Percentiles rank a stretch among this genome's conserved stretches.
These are phyloP conservation scores for Uloborus diversus DNA, from an alignment of 1,140 invertebrate species.

Conservation along the genomic window DNA sequence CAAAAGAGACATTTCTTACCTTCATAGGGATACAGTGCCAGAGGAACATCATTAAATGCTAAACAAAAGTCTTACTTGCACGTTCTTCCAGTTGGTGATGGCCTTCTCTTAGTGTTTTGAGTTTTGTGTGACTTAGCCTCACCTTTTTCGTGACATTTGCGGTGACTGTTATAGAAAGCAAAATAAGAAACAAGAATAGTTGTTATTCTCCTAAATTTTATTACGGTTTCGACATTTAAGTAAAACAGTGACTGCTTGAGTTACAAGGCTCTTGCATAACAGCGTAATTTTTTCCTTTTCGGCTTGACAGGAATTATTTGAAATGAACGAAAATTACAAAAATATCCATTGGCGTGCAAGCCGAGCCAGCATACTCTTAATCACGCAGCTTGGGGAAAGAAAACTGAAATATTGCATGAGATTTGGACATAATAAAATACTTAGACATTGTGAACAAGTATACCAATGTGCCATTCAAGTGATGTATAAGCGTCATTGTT, in stretches of 20 bases:
- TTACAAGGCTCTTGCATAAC: conserved; percentile 56
- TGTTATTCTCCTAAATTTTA: conserved; percentile 56
- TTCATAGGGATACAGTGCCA: too few species aligned
- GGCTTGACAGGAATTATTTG: conserved; percentile 49
- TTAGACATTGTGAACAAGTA: conserved; percentile 48
- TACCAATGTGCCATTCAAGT: conserved; percentile 52
- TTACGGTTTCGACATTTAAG: conserved; percentile 55
- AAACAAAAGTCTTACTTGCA: too few species aligned
- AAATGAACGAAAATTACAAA: conserved; percentile 54
- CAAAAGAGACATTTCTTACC: too few species aligned
- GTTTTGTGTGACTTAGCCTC: too few species aligned
- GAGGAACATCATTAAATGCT: too few species aligned
- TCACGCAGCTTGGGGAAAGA: conserved; percentile 41
- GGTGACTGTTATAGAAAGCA: not conserved
- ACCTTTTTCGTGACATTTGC: too few species aligned
- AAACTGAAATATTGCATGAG: conserved; percentile 46
- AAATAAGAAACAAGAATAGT: conserved; percentile 37
- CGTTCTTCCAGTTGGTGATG: too few species aligned
- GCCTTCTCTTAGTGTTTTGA: too few species aligned
- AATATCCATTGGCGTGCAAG: conserved; percentile 52
- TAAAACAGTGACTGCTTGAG: conserved; percentile 54
- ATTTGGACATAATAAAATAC: conserved; percentile 50
- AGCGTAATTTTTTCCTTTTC: conserved; percentile 41
- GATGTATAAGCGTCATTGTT: conserved; percentile 34
- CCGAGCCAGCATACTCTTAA: conserved; percentile 44